Conservation (phyloP, 2,888 invertebrate species). For the Oegoconia quadripuncta region DNA sequence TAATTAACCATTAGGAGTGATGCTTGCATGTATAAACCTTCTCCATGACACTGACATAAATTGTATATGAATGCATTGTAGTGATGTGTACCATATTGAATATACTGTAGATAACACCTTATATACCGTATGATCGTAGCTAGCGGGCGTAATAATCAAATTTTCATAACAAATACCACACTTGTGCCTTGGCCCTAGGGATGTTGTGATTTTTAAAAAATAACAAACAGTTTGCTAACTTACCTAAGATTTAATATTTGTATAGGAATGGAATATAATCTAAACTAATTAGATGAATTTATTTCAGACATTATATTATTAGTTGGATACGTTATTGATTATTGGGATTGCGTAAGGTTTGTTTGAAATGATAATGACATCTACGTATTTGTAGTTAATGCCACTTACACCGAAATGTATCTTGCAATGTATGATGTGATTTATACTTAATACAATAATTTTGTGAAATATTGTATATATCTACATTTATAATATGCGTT, state of each 20-base stretch:
- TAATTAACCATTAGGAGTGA: too few relatives aligned
- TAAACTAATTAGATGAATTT: neutral
- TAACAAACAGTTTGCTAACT: conserved; percentile 29
- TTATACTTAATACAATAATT: conserved; percentile 25
- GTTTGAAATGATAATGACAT: neutral
- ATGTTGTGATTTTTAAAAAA: conserved; percentile 59
- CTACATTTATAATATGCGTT: conserved; percentile 27
- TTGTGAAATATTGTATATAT: conserved; percentile 36
- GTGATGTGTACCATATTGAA: conserved; percentile 11
- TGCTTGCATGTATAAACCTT: conserved; percentile 12
- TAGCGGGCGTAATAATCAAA: conserved; percentile 47
- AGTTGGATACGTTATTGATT: conserved; percentile 6
- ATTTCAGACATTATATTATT: neutral
- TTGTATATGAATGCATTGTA: conserved; percentile 13
- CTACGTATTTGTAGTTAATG: conserved; percentile 5
- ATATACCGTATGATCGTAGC: conserved; percentile 25
- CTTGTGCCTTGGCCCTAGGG: conserved; percentile 71
- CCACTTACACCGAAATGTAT: conserved; percentile 18
- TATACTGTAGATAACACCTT: conserved; percentile 21
- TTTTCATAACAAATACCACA: conserved; percentile 54
- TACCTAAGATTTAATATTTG: conserved; percentile 27
- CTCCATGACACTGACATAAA: conserved; percentile 12
- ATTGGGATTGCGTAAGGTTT: conserved; percentile 2
- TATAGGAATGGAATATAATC: conserved; percentile 29
- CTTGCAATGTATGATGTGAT: conserved; percentile 27